Evolutionary conservation across 2,797 vertebrate species (phyloP).

Genomic region (Artibeus jamaicensis): DNA sequence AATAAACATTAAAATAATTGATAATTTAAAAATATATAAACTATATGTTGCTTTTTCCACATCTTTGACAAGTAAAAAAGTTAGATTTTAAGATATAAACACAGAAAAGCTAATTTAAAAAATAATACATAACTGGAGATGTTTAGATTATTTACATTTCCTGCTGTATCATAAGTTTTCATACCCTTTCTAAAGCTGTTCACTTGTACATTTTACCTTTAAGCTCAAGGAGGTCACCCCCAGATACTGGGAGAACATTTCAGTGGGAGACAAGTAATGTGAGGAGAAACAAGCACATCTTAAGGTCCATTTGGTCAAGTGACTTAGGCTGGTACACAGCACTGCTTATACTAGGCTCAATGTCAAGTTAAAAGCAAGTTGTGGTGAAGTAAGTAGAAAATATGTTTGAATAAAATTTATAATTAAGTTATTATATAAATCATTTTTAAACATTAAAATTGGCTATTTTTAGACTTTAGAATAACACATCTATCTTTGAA

Average conservation of each 20-base stretch:
- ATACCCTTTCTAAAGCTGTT: conserved; percentile 50
- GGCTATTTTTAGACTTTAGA: neutral
- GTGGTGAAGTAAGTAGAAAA: neutral
- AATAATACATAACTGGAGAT: neutral
- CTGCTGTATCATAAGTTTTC: neutral
- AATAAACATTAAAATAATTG: neutral
- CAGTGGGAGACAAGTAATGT: conserved; percentile 36
- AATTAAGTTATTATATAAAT: neutral
- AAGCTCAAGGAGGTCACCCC: neutral
- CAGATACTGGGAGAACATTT: conserved; percentile 17
- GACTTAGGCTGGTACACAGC: neutral
- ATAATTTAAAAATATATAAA: neutral
- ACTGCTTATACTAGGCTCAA: neutral
- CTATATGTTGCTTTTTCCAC: neutral
- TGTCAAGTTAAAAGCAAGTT: conserved; percentile 25
- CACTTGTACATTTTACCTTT: conserved; percentile 34
- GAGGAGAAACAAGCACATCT: neutral
- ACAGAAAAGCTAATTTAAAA: neutral
- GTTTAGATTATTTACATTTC: neutral
- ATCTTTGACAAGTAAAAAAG: neutral
- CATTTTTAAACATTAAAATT: neutral
- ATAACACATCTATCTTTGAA: neutral
- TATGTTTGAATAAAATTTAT: neutral
- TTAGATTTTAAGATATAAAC: neutral
- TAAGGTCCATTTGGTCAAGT: conserved; percentile 19